Evolutionary conservation across 2,888 invertebrate genomes (phyloP).

Genomic region (Geophilus truncorum): DNA sequence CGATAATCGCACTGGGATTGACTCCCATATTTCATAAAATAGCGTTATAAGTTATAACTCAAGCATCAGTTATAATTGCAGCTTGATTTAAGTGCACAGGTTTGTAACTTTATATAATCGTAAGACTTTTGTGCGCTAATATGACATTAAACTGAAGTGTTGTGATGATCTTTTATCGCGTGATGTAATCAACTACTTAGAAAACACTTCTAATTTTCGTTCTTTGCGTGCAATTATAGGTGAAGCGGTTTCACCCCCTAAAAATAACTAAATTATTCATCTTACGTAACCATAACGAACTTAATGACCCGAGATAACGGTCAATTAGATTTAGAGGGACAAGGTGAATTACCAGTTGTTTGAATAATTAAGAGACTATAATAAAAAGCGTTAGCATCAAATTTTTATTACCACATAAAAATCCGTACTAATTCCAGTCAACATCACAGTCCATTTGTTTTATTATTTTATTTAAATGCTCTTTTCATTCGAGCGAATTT

Average conservation of each 20-base stretch:
- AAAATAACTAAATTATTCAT: neutral
- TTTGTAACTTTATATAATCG: too few species aligned
- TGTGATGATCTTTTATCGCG: neutral
- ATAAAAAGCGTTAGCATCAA: conserved; percentile 10
- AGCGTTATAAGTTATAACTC: too few species aligned
- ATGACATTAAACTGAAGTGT: too few species aligned
- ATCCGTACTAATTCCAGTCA: conserved; percentile 5
- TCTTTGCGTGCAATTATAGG: neutral
- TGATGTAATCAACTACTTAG: neutral
- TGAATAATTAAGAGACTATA: neutral
- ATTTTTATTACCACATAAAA: conserved; percentile 8
- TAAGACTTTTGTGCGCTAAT: too few species aligned
- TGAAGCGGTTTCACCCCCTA: neutral
- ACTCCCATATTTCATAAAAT: too few species aligned
- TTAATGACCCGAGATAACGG: neutral
- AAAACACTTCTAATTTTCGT: neutral
- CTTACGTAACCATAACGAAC: neutral
- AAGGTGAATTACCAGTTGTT: neutral
- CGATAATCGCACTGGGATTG: too few species aligned
- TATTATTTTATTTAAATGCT: neutral
- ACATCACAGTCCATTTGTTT: neutral
- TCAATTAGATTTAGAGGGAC: neutral
- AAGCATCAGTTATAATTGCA: too few species aligned
- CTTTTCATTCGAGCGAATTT: neutral
- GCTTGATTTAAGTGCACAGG: too few species aligned